Conservation (phyloP, 2,797 vertebrate genomes). For the Falco berigora region DNA sequence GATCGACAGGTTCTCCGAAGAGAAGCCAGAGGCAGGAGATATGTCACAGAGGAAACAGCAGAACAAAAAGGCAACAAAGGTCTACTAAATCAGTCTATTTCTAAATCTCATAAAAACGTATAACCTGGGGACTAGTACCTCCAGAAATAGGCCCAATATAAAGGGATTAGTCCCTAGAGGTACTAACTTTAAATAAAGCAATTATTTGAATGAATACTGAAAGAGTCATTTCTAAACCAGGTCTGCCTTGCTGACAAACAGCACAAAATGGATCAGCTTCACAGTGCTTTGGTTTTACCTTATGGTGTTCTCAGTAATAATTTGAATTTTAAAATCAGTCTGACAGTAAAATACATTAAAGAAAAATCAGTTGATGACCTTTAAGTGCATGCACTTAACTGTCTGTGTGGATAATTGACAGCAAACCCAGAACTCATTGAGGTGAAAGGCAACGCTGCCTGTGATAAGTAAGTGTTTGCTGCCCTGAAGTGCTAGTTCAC, state of each 20-base stretch:
- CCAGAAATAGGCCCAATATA: neutral
- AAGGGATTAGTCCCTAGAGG: neutral
- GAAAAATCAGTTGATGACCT: neutral
- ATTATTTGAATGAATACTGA: neutral
- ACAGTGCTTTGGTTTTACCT: neutral
- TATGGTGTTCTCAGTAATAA: fast-evolving
- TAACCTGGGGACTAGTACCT: neutral
- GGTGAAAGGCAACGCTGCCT: neutral
- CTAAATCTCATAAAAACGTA: neutral
- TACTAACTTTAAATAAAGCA: neutral
- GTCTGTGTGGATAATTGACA: neutral
- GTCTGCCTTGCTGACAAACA: neutral
- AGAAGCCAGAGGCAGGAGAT: neutral
- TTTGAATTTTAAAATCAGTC: neutral
- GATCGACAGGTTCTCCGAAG: neutral
- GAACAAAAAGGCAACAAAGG: neutral
- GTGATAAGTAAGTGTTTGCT: fast-evolving
- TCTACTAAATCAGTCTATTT: neutral
- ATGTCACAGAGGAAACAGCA: neutral
- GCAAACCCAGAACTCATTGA: neutral
- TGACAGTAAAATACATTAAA: neutral
- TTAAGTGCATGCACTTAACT: neutral
- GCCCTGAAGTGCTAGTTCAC: neutral
- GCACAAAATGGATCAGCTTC: neutral
- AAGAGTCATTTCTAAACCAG: neutral